A percentile compares a stretch with the other conserved stretches of the same genome.
These are phyloP conservation scores for Hassar affinis DNA, from an alignment of 2,113 vertebrate genomes.

Conservation along the genomic window DNA sequence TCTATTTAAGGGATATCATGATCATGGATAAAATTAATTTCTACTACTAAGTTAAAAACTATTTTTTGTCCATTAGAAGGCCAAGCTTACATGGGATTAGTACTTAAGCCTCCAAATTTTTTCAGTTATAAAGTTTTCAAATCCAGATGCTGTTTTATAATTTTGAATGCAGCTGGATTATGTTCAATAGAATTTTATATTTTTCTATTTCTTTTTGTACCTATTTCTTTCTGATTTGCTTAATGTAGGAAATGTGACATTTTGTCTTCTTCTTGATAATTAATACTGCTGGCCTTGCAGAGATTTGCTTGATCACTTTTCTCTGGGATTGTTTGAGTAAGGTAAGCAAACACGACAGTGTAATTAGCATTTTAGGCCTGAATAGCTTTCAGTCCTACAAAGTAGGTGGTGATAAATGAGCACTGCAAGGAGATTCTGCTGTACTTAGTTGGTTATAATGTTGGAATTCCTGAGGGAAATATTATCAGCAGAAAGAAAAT, in stretches of 20 bases:
- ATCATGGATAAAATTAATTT: neutral
- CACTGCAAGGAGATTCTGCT: neutral
- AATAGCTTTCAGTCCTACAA: neutral
- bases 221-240: neutral
- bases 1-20: neutral
- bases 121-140: too few relatives aligned
- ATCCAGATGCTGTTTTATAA: too few relatives aligned
- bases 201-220: constrained; percentile 5
- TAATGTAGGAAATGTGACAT: neutral
- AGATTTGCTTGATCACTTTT: neutral
- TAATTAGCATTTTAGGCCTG: constrained; percentile 3
- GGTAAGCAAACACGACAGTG: constrained; percentile 6
- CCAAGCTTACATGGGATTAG: too few relatives aligned
- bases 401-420: constrained; percentile 7
- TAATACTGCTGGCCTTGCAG: constrained; percentile 19
- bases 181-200: too few relatives aligned
- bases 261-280: constrained; percentile 6
- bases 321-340: neutral
- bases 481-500: neutral
- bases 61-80: neutral
- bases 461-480: neutral
- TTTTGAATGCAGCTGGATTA: too few relatives aligned
- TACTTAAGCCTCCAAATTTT: too few relatives aligned
- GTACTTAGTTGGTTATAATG: neutral
- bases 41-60: neutral